Evolutionary conservation across 2,113 vertebrate species (phyloP).

Genomic region (Chrysochloris asiatica): DNA sequence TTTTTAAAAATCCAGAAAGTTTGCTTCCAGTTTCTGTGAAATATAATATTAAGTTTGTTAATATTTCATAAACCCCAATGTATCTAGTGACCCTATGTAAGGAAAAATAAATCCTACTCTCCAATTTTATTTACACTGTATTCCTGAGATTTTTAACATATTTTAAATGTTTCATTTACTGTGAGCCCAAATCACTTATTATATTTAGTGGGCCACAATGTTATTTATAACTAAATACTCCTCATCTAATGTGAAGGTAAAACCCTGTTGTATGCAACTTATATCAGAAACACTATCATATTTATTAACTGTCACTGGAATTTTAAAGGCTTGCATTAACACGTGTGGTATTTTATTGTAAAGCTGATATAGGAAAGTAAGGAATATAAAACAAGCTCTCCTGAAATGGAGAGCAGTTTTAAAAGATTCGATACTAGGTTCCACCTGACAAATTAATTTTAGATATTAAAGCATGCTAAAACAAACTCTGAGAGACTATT

Average conservation of each 20-base stretch:
- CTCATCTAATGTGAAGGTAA: constrained; percentile 31
- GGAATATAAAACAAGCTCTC: constrained; percentile 7
- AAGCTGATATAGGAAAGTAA: constrained; percentile 53
- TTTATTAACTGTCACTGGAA: constrained; percentile 56
- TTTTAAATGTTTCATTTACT: constrained; percentile 9
- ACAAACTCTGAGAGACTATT: constrained; percentile 76
- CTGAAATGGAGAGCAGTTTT: constrained; percentile 68
- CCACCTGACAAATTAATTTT: constrained; percentile 36
- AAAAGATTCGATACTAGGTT: constrained; percentile 24
- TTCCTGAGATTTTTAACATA: constrained; percentile 40
- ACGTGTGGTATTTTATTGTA: constrained; percentile 61
- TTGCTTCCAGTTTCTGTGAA: constrained; percentile 35
- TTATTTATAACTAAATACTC: constrained; percentile 43
- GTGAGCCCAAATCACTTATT: constrained; percentile 44
- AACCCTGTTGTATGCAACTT: constrained; percentile 48
- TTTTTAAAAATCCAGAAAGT: constrained; percentile 42
- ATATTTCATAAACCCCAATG: constrained; percentile 49
- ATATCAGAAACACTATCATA: constrained; percentile 41
- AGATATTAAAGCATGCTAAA: constrained; percentile 41
- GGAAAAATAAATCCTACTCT: constrained; percentile 42
- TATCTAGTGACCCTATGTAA: constrained; percentile 17
- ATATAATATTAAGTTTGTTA: constrained; percentile 33
- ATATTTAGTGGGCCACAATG: constrained; percentile 18
- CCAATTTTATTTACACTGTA: constrained; percentile 52
- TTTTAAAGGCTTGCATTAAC: constrained; percentile 69